phyloP scores from a whole-genome alignment of 1,140 invertebrate species.

The Solen grandis region DNA sequence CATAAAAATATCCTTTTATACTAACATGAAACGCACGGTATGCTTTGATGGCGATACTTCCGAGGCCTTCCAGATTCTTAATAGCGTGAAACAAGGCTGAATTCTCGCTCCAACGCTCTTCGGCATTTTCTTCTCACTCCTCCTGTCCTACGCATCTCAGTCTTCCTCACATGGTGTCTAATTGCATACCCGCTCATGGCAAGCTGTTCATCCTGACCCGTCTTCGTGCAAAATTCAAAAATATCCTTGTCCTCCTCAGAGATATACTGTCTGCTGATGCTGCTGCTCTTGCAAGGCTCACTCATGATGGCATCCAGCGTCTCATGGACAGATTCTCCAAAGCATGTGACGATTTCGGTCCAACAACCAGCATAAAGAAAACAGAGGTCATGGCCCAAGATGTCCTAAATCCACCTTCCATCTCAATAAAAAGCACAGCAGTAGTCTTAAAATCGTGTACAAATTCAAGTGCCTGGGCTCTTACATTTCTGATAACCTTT shows the following conservation, averaged over 20 bases:
- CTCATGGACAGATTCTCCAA: background rate
- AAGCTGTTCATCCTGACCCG: slow-evolving; percentile 50
- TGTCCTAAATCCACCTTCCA: background rate
- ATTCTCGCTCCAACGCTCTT: slow-evolving; percentile 28
- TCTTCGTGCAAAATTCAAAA: slow-evolving; percentile 51
- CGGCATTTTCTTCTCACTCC: slow-evolving; percentile 44
- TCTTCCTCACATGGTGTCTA: slow-evolving; percentile 36
- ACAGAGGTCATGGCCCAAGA: too few species aligned
- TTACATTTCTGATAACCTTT: too few species aligned
- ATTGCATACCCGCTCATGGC: slow-evolving; percentile 54
- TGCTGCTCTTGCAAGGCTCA: slow-evolving; percentile 51
- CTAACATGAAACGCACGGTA: slow-evolving; percentile 7
- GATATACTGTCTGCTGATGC: slow-evolving; percentile 62
- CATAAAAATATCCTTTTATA: slow-evolving; percentile 40
- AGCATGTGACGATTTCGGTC: slow-evolving; percentile 21
- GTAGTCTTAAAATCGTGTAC: background rate
- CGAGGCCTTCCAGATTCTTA: background rate
- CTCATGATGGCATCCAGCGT: slow-evolving; percentile 44
- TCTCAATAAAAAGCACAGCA: background rate
- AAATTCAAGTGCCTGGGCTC: background rate
- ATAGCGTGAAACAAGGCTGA: slow-evolving; percentile 13
- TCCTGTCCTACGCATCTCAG: slow-evolving; percentile 16
- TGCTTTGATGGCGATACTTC: slow-evolving; percentile 5
- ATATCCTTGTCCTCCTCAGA: slow-evolving; percentile 49
- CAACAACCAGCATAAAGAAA: slow-evolving; percentile 13